Percentiles rank a stretch among this genome's conserved stretches.
These are phyloP conservation scores for Saiga tatarica DNA, from an alignment of 2,113 vertebrate genomes.

Conservation along the genomic window DNA sequence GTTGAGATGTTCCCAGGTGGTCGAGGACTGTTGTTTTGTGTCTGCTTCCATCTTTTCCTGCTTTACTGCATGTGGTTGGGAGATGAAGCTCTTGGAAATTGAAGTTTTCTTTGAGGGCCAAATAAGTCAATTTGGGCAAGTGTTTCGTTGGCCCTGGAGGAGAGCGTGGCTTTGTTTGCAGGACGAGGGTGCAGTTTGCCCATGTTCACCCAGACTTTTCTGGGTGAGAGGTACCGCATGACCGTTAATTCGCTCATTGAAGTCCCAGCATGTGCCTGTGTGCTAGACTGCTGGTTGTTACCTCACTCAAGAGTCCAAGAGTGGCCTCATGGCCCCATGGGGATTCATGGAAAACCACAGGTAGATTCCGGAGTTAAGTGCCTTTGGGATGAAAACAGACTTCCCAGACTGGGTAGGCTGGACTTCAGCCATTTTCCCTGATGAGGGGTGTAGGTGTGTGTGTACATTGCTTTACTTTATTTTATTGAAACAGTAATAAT, in stretches of 20 bases:
- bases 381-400: neutral
- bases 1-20: neutral
- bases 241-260: rapidly evolving
- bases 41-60: neutral
- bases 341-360: neutral
- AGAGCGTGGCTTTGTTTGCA: rapidly evolving
- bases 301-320: neutral
- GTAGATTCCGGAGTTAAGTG: neutral
- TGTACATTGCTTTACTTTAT: neutral
- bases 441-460: neutral
- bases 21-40: too few species aligned
- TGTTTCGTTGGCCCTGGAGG: too few species aligned
- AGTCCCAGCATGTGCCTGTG: neutral
- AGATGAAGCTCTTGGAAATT: neutral
- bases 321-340: neutral
- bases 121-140: neutral
- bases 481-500: neutral
- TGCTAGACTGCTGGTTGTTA: neutral
- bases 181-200: rapidly evolving
- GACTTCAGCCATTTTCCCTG: neutral
- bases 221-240: rapidly evolving
- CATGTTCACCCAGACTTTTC: rapidly evolving
- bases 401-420: neutral
- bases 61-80: neutral
- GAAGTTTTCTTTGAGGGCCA: neutral